Percentiles rank a stretch among this genome's conserved stretches.
Evolutionary conservation across 1,140 invertebrate genomes (phyloP).

Genomic region (Tetragnatha versicolor): DNA sequence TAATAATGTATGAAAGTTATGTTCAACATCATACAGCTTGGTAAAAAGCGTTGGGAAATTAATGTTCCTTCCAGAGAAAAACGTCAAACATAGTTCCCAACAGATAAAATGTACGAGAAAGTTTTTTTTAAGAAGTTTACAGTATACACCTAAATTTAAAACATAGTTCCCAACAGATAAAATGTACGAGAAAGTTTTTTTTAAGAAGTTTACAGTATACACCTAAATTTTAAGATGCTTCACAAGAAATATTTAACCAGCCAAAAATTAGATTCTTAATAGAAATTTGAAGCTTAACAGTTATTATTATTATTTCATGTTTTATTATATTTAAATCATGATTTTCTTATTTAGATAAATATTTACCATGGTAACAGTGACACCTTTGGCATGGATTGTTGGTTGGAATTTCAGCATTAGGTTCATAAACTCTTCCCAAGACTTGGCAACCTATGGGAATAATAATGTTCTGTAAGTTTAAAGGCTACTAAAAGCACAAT

Average conservation of each 20-base stretch:
- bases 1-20: too few relatives aligned
- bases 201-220: not conserved
- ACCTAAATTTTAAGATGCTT: not conserved
- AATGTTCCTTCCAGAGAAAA: too few relatives aligned
- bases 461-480: too few relatives aligned
- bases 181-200: not conserved
- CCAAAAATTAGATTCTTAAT: not conserved
- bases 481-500: too few relatives aligned
- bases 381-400: conserved; percentile 29
- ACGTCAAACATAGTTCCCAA: not conserved
- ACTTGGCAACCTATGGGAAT: conserved; percentile 37
- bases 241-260: not conserved
- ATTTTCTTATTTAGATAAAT: not conserved
- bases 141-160: not conserved
- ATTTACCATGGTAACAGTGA: conserved; percentile 42
- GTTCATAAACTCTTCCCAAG: conserved; percentile 38
- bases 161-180: not conserved
- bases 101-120: not conserved
- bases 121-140: not conserved
- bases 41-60: too few relatives aligned
- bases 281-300: not conserved
- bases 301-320: not conserved
- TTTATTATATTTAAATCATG: not conserved
- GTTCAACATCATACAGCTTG: too few relatives aligned
- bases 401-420: conserved; percentile 33